These are phyloP conservation scores for Lophotis ruficrista DNA, from an alignment of 2,113 vertebrate species.

Conservation along the genomic window DNA sequence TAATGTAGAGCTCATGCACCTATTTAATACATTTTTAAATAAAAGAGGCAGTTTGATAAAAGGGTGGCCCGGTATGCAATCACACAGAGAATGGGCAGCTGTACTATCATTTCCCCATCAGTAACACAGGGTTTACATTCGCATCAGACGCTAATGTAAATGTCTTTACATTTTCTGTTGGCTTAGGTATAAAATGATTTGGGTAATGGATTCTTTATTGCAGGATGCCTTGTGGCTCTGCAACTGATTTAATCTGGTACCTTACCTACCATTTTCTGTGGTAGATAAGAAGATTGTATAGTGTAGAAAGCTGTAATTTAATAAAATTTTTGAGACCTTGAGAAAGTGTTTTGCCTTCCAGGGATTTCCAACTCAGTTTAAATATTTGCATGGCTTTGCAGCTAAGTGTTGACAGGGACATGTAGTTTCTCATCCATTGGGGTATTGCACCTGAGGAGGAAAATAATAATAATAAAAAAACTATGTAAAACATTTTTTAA, in stretches of 20 bases:
- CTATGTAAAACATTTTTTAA: neutral
- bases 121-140: neutral
- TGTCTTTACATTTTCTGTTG: conserved; percentile 42
- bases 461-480: neutral
- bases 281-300: neutral
- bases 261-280: neutral
- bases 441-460: neutral
- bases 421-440: neutral
- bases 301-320: conserved; percentile 25
- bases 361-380: neutral
- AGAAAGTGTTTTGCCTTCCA: conserved; percentile 1
- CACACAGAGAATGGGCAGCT: neutral
- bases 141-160: neutral
- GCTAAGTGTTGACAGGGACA: neutral
- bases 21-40: conserved; percentile 20
- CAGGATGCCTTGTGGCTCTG: conserved; percentile 17
- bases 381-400: neutral
- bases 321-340: neutral
- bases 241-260: conserved; percentile 31
- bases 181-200: conserved; percentile 38
- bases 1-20: neutral
- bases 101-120: neutral
- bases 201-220: conserved; percentile 41
- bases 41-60: conserved; percentile 15
- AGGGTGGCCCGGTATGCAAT: neutral